Percentiles rank a stretch among this genome's conserved stretches.
phyloP scores from a whole-genome alignment of 2,113 vertebrate genomes.

The Ameiurus melas region DNA sequence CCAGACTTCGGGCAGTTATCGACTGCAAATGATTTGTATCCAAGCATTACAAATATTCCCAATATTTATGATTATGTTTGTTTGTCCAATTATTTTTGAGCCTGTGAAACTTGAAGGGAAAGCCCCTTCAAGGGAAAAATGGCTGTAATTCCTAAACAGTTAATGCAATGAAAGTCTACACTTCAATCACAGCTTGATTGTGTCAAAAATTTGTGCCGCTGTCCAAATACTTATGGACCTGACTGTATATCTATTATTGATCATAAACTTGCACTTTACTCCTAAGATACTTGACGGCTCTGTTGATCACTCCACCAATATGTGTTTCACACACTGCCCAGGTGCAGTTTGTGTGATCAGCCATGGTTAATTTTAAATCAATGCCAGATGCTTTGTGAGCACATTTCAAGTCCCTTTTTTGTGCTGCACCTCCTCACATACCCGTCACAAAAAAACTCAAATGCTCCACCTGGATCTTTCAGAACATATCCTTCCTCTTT shows the following conservation, averaged over 20 bases:
- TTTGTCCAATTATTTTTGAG: too few species aligned
- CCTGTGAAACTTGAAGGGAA: too few species aligned
- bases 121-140: too few species aligned
- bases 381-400: neutral
- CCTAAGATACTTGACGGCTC: neutral
- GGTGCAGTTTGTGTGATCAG: neutral
- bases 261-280: neutral
- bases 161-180: too few species aligned
- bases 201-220: too few species aligned
- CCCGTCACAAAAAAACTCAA: neutral
- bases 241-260: neutral
- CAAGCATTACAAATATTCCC: too few species aligned
- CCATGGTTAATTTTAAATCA: neutral
- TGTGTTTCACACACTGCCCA: neutral
- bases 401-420: neutral
- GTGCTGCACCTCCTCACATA: neutral
- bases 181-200: too few species aligned
- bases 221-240: too few species aligned
- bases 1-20: too few species aligned
- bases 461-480: slow-evolving; percentile 5
- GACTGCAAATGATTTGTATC: too few species aligned
- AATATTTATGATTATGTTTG: too few species aligned
- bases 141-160: too few species aligned
- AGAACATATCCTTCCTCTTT: neutral
- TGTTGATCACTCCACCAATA: neutral